Base-by-base conservation (phyloP, 1,140 invertebrate species). In the Callitettix versicolor region DNA sequence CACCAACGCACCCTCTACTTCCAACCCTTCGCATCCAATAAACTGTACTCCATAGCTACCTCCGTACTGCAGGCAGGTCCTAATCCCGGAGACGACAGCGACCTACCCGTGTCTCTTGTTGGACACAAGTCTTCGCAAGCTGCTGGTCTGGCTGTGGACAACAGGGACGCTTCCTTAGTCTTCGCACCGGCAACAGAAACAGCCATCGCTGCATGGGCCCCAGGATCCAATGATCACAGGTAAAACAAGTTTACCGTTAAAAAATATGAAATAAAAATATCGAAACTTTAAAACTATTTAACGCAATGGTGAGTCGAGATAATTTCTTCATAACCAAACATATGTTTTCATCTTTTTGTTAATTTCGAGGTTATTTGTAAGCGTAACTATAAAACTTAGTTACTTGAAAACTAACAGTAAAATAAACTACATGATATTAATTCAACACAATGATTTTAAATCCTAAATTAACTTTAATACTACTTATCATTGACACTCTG, bases 61-160 rank as follows among this genome's bases (percentile, higher is more conserved):
- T 74, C 81, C 2, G 82, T 78, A 0, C 67, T 90, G 17, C 75
- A 79, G 12, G 76, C 80, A 0, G 85, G 86, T 11, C 84, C 85
- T 0, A 65, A 64, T 15, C 74, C 77, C 2, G 73, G 78, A 1
- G 78, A 79, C 56, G 79, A 66, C 26, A 77, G n/a, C 55, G 78
- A 81, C 56, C 65, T 89, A 40, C 84, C 85, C 0, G 82, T 88
- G 0, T 78, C 78, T 34, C 68, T 88, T 30, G 82, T 87, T 1
- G 86, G 86, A 1, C 80, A 79, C 57, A 90, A 90, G 67, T 86
- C 85, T 0, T 89, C 86, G 2, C 86, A 88, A 67, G 86, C 86
- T 15, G 74, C 88, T 1, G 82, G 81, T 1, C 59, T 90, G 11
- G 74, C 81, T 0, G 73, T 86, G 0, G 81, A 86, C 58, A 78